Percentiles rank a stretch among this genome's conserved stretches.
Conservation (phyloP, 2,888 invertebrate genomes). For the Ophonus ardosiacus region DNA sequence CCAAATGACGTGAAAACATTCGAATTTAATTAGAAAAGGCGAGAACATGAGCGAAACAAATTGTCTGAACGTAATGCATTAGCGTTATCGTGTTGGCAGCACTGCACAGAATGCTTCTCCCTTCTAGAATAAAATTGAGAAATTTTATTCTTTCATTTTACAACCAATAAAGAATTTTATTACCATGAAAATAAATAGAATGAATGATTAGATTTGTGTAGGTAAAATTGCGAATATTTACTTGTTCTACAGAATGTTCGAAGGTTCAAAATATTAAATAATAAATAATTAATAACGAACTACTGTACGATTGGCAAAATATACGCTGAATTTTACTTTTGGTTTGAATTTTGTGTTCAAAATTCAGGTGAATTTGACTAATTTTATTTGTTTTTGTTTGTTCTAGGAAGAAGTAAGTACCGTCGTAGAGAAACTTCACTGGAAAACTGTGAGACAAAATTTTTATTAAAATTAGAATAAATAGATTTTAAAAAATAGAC, state of each 20-base stretch:
- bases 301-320: slow-evolving; percentile 47
- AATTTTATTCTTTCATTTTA: slow-evolving; percentile 53
- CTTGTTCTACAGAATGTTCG: slow-evolving; percentile 21
- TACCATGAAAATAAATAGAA: not conserved
- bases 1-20: slow-evolving; percentile 48
- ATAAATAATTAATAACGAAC: not conserved
- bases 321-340: slow-evolving; percentile 44
- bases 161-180: slow-evolving; percentile 5
- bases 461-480: slow-evolving; percentile 40
- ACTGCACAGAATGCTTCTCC: slow-evolving; percentile 1
- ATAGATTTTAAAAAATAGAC: not conserved
- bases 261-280: not conserved
- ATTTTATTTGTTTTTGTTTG: slow-evolving; percentile 74
- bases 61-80: slow-evolving; percentile 47
- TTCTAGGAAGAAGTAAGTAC: slow-evolving; percentile 77
- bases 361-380: slow-evolving; percentile 69
- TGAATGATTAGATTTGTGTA: not conserved
- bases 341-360: slow-evolving; percentile 50
- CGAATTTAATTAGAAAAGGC: slow-evolving; percentile 54
- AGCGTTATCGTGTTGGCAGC: slow-evolving; percentile 42
- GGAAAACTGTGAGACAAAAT: slow-evolving; percentile 62
- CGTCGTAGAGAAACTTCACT: slow-evolving; percentile 54
- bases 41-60: slow-evolving; percentile 39
- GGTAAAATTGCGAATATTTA: slow-evolving; percentile 25
- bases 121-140: slow-evolving; percentile 53